Base-by-base conservation (phyloP, 2,113 vertebrate genomes). In the Hymenochirus boettgeri region DNA sequence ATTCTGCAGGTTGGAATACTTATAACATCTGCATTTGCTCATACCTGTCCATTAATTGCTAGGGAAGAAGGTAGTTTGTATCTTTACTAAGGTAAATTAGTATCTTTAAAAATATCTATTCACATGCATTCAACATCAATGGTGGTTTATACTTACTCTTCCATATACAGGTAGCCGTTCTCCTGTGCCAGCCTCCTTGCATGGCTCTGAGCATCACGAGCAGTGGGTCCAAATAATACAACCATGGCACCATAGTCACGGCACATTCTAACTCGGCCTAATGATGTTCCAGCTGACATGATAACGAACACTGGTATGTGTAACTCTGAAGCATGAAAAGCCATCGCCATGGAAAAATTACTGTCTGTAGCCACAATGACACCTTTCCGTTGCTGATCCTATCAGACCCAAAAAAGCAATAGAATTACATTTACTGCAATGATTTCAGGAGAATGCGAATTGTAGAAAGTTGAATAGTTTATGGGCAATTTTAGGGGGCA, bases 201-300 rank as follows among this genome's bases (percentile, higher is more conserved):
- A 0, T 95, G 92, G 3, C 62, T 78, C 74, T 82, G 86, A 3
- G 92, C 82, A n/a, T 93, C 92, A 15, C 57, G 85, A 1, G 72
- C 57, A 0, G 86, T 81, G 58, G 79, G 74, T 59, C 93, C 92
- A 0, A 91, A 92, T 26, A 88, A 89, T 45, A 95, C 88, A 9
- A 94, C 91, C 90, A 92, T 86, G 57, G 93, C 92, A 0, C 93
- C 92, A 0, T 90, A 92, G n/a, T 96, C 93, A 1, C 92, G 86
- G 83, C 91, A 96, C 74, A 67, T 82, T 35, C 78, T 74, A 57
- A 90, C 85, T 18, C 87, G 78, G 17, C 79, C 74, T 0, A 81
- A 81, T 1, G 86, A 84, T 2, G 85, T 90, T 78, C 75, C 79
- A 1, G 80, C 78, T 2, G 90, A 75, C 91, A 92, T 79, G 78